Evolutionary conservation across 2,888 invertebrate genomes (phyloP).

Genomic region (Phymatocera aterrima): DNA sequence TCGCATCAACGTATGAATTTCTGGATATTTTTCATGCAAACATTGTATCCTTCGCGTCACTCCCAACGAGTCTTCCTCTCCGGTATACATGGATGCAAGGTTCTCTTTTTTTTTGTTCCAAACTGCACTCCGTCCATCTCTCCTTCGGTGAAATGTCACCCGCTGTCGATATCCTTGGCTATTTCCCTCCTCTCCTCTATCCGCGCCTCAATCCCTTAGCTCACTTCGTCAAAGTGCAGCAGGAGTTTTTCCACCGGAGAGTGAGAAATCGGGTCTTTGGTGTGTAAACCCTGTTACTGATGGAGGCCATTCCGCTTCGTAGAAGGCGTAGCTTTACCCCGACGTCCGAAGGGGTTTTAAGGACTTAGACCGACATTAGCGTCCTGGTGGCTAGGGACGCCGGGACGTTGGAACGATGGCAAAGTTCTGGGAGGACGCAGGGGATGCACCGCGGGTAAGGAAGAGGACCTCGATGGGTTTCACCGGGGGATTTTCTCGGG

Average conservation of each 20-base stretch:
- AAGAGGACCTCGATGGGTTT: slow-evolving; percentile 45
- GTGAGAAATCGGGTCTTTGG: slow-evolving; percentile 73
- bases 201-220: background rate
- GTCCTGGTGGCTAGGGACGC: slow-evolving; percentile 65
- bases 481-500: slow-evolving; percentile 51
- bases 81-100: no score
- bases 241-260: slow-evolving; percentile 63
- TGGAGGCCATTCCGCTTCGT: slow-evolving; percentile 73
- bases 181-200: no score
- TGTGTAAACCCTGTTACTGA: slow-evolving; percentile 74
- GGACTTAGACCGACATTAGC: slow-evolving; percentile 74
- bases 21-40: no score
- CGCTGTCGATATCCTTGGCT: no score
- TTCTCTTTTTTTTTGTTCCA: no score
- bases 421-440: background rate
- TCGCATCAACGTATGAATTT: no score
- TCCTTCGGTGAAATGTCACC: no score
- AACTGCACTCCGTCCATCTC: no score
- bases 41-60: no score
- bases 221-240: background rate
- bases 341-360: slow-evolving; percentile 70
- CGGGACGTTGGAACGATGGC: background rate
- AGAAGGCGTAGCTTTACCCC: slow-evolving; percentile 57
- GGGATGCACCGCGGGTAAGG: slow-evolving; percentile 44
- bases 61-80: no score